phyloP scores from a whole-genome alignment of 2,888 invertebrate species.

The Nycteola revayana region DNA sequence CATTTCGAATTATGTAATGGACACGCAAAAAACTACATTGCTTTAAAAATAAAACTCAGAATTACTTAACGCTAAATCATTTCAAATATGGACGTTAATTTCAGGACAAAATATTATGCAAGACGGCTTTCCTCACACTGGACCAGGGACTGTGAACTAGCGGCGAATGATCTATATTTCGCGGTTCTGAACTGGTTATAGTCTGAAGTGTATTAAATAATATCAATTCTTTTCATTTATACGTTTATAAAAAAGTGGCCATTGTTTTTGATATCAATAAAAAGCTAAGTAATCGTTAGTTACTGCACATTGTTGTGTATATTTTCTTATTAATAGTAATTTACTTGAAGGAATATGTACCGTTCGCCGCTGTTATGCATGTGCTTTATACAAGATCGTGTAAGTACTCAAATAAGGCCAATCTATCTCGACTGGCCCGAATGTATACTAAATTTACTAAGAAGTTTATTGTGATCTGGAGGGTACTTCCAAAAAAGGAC shows the following conservation, averaged over 20 bases:
- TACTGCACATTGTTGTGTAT: no score
- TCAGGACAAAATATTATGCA: slow-evolving; percentile 75
- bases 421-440: slow-evolving; percentile 45
- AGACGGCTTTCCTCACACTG: slow-evolving; percentile 67
- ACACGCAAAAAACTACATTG: slow-evolving; percentile 48
- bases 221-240: no score
- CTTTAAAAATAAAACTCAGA: slow-evolving; percentile 56
- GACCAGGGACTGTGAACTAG: slow-evolving; percentile 38
- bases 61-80: slow-evolving; percentile 77
- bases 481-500: slow-evolving; percentile 72
- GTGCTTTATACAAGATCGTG: slow-evolving; percentile 15
- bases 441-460: slow-evolving; percentile 66
- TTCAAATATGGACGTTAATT: slow-evolving; percentile 78
- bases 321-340: no score
- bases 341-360: no score
- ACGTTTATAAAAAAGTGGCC: no score
- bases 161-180: no score
- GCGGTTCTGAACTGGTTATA: no score
- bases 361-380: slow-evolving; percentile 11
- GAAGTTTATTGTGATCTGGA: slow-evolving; percentile 71
- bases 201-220: no score
- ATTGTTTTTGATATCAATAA: no score
- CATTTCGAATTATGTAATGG: slow-evolving; percentile 43
- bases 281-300: no score
- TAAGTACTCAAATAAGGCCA: slow-evolving; percentile 13